Conservation (phyloP, 2,113 vertebrate genomes). For the Pavo muticus region DNA sequence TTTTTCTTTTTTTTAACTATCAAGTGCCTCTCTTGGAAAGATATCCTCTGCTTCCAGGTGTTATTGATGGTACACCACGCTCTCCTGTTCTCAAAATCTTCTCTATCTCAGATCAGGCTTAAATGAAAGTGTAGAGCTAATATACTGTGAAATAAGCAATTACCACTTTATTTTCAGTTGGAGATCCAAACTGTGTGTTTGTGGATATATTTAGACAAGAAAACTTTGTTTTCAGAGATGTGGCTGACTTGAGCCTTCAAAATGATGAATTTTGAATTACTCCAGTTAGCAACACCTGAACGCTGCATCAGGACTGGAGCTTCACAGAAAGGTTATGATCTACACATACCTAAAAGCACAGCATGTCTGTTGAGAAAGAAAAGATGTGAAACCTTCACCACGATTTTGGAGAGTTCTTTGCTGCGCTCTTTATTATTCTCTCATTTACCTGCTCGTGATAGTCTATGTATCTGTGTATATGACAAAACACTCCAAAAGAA, state of each 20-base stretch:
- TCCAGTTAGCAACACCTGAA: neutral
- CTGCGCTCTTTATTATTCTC: neutral
- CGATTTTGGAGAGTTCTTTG: neutral
- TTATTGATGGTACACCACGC: fast-evolving
- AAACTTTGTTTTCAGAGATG: neutral
- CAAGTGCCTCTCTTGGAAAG: neutral
- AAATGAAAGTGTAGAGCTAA: neutral
- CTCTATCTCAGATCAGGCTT: neutral
- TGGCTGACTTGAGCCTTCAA: neutral
- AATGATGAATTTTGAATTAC: neutral
- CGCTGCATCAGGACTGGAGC: neutral
- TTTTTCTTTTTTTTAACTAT: neutral
- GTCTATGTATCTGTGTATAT: neutral
- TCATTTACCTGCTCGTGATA: neutral
- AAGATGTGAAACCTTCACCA: neutral
- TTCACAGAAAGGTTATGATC: neutral
- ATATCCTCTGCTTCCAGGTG: neutral
- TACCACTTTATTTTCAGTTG: neutral
- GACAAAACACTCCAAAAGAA: neutral
- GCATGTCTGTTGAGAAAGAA: neutral
- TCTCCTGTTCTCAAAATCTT: neutral
- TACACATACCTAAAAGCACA: fast-evolving
- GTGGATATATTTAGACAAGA: neutral
- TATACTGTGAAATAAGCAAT: neutral
- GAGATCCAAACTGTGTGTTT: neutral